Evolutionary conservation across 1,140 invertebrate species (phyloP).

Genomic region (Babylonia areolata): DNA sequence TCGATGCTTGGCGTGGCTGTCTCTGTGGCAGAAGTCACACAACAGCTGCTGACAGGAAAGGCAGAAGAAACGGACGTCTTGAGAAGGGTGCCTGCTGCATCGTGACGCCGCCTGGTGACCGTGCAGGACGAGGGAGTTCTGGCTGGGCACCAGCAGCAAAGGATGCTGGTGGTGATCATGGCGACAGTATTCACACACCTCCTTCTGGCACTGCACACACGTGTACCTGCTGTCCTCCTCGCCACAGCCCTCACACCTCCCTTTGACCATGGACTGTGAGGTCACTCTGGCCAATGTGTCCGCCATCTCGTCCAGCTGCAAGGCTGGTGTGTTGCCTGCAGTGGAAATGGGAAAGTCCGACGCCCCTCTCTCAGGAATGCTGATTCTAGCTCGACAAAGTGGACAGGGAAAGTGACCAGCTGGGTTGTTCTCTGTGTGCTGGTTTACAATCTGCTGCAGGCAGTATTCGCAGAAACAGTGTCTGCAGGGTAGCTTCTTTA

Average conservation of each 20-base stretch:
- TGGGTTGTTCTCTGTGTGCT: background rate
- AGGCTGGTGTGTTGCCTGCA: background rate
- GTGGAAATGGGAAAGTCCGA: background rate
- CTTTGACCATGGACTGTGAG: background rate
- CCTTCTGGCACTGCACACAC: background rate
- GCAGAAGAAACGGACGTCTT: background rate
- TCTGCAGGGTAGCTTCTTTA: background rate
- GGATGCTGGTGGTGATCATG: background rate
- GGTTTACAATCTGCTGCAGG: conserved; percentile 8
- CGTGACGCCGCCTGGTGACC: background rate
- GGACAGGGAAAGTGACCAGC: background rate
- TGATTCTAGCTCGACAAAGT: background rate
- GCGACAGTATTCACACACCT: background rate
- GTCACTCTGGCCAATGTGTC: background rate
- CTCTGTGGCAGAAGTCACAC: background rate
- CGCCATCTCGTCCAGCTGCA: background rate
- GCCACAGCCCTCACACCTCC: background rate
- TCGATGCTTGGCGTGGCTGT: background rate
- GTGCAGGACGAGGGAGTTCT: background rate
- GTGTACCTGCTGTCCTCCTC: background rate
- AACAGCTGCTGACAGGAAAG: background rate
- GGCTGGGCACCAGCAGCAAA: background rate
- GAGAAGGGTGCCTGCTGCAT: background rate
- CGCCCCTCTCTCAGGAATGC: background rate
- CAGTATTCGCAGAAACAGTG: conserved; percentile 4